Conservation (phyloP, 2,113 vertebrate species). For the Trematomus loennbergii region DNA sequence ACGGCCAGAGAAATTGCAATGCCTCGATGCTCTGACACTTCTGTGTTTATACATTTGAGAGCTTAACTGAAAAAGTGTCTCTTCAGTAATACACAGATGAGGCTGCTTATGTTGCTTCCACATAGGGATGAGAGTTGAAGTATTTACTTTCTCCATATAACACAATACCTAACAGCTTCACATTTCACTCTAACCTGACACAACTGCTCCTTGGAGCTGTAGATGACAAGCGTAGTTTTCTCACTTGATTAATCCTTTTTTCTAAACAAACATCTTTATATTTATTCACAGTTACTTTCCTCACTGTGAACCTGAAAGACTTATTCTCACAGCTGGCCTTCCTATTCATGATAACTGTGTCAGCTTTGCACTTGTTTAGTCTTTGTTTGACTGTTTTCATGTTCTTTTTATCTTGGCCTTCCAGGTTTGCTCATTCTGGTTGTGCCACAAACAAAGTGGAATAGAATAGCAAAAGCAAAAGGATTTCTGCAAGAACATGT, state of each 20-base stretch:
- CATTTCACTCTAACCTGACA: background rate
- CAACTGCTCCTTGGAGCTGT: background rate
- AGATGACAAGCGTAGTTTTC: background rate
- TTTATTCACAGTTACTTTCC: background rate
- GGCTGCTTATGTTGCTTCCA: background rate
- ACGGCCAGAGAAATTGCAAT: conserved; percentile 46
- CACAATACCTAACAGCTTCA: conserved; percentile 8
- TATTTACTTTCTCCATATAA: background rate
- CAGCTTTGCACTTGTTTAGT: conserved; percentile 31
- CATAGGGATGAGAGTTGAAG: background rate
- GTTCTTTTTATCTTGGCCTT: conserved; percentile 4
- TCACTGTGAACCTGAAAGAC: background rate
- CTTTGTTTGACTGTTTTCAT: conserved; percentile 22
- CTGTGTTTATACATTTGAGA: conserved; percentile 19
- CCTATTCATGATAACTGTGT: conserved; percentile 5
- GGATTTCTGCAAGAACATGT: background rate
- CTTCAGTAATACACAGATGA: conserved; percentile 1
- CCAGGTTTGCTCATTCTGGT: background rate
- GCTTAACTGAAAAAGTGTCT: conserved; percentile 48
- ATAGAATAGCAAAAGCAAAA: background rate
- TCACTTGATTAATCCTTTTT: background rate
- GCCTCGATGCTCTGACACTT: conserved; percentile 50
- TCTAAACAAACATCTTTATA: background rate
- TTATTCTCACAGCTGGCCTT: conserved; percentile 34
- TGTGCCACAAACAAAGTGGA: background rate